Base-by-base conservation (phyloP, 2,888 invertebrate species). In the Dascillus cervinus region DNA sequence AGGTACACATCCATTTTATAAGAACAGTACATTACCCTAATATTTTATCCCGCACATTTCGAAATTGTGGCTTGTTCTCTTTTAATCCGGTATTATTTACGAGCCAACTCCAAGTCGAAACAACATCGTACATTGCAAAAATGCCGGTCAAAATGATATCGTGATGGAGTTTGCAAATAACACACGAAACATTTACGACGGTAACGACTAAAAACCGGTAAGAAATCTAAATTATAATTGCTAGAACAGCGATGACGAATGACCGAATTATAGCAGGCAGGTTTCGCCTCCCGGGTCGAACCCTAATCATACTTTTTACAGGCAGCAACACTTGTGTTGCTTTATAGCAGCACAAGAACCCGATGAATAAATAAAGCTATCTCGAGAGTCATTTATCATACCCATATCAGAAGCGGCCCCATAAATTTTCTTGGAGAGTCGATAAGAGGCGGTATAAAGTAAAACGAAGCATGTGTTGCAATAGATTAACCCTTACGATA, bases 341-440 rank as follows among this genome's bases (percentile, higher is more conserved):
- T 48, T 38, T 41, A 35, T 45, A 41, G 50, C 47, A 46, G 48
- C 55, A 53, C 63, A 64, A 64, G 63, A 64, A 65, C 63, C 58
- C 65, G 65, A 69, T 70, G 69, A 72, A 72, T 72, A 71, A 71
- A 71, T 72, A 71, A 72, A 71, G 70, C 67, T 71, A 71, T 72
- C 72, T 70, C 62, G 63, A 64, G 65, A 61, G 64, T 63, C 68
- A 70, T 72, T 71, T 70, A 72, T 72, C 71, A 72, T 71, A 66
- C 61, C 66, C 66, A 48, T 69, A 69, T 69, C 67, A 65, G 64
- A 62, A 64, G 65, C 64, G 63, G 65, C 64, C 66, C 68, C 67
- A 67, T 69, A 69, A 69, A 67, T 67, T 65, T 64, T 62, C 60
- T 60, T 55, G 56, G 47, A 41, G 47, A 57, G 55, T 55, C 56